Evolutionary conservation across 2,888 invertebrate species (phyloP).

Genomic region (Drosophila rubida): DNA sequence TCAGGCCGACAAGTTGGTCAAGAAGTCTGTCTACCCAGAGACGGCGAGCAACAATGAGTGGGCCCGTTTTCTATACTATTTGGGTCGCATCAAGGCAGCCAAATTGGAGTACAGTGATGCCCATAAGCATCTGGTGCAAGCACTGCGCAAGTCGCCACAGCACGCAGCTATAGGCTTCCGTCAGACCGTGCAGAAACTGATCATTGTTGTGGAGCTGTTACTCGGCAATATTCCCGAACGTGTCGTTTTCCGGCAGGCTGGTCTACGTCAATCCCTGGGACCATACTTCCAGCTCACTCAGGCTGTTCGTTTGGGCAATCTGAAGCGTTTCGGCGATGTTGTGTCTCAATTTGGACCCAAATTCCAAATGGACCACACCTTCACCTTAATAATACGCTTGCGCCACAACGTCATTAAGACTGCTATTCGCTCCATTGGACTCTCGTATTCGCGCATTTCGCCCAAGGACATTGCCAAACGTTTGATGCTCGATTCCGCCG

Average conservation of each 20-base stretch:
- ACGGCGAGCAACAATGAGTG: conserved; percentile 99
- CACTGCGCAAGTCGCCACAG: conserved; percentile 98
- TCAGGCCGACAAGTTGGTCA: conserved; percentile 98
- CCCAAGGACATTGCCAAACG: conserved; percentile 97
- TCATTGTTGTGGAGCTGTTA: conserved; percentile 96
- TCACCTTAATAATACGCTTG: conserved; percentile 96
- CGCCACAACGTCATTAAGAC: conserved; percentile 99
- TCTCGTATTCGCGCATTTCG: conserved; percentile 98
- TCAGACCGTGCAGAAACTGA: conserved; percentile 97
- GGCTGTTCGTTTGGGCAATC: conserved; percentile 97
- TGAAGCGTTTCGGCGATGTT: conserved; percentile 97
- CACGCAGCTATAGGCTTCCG: conserved; percentile 99
- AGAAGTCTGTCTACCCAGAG: conserved; percentile 98
- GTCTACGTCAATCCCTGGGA: conserved; percentile 93
- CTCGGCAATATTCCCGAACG: conserved; percentile 99
- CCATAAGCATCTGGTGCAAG: conserved; percentile 97
- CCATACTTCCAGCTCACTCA: conserved; percentile 99
- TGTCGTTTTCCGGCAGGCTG: conserved; percentile 96
- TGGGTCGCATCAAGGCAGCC: conserved; percentile 99
- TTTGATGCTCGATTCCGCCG: conserved; percentile 96
- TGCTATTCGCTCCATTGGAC: conserved; percentile 97
- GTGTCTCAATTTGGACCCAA: conserved; percentile 95
- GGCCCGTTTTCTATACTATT: conserved; percentile 98
- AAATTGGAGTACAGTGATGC: conserved; percentile 98
- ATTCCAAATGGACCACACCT: conserved; percentile 97